These are phyloP conservation scores for Avahi laniger DNA, from an alignment of 2,797 vertebrate genomes.

Conservation along the genomic window DNA sequence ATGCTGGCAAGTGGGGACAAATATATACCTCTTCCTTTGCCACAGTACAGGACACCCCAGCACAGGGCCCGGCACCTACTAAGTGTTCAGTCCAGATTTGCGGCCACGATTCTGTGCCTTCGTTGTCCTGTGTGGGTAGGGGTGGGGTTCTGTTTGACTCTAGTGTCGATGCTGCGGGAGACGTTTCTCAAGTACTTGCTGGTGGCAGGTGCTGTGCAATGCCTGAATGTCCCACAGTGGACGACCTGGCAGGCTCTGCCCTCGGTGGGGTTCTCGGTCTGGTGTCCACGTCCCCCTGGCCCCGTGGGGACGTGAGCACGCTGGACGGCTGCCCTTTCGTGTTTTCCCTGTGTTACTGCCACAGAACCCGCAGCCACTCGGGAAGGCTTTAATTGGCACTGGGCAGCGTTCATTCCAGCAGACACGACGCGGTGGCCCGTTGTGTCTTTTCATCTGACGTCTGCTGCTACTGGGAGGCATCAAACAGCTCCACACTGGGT, in stretches of 20 bases:
- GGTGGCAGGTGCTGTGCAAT: accelerated
- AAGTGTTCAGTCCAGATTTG: too few species aligned
- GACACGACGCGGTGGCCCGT: accelerated
- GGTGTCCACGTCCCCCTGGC: not conserved
- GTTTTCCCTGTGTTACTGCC: not conserved
- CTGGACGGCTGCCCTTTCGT: not conserved
- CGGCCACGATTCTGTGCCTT: not conserved
- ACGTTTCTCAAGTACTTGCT: accelerated
- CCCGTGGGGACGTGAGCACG: not conserved
- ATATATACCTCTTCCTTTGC: accelerated
- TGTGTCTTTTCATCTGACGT: not conserved
- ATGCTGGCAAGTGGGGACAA: not conserved
- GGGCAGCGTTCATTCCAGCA: not conserved
- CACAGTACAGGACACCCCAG: accelerated
- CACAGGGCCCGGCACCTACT: not conserved
- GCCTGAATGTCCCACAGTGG: not conserved
- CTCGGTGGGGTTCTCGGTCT: accelerated
- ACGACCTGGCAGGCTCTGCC: accelerated
- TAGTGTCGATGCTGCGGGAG: accelerated
- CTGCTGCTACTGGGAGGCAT: not conserved
- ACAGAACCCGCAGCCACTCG: not conserved
- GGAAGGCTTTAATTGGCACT: not conserved
- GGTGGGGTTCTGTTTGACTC: not conserved
- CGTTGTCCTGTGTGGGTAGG: accelerated
- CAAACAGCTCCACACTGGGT: accelerated